phyloP scores from a whole-genome alignment of 2,797 vertebrate species.

The Valencia hispanica region DNA sequence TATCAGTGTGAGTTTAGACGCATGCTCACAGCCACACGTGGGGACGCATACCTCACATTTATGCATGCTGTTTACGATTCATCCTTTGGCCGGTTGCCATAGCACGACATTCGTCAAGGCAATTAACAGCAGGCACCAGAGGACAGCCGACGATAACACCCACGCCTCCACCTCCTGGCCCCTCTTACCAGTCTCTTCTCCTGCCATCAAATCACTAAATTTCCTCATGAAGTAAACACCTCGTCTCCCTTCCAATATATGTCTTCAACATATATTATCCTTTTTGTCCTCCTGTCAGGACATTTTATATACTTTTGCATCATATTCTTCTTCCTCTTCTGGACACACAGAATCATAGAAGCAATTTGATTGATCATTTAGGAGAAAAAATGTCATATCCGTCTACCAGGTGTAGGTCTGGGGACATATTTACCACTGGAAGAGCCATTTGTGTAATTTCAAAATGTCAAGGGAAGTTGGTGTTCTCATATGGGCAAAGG shows the following conservation, averaged over 20 bases:
- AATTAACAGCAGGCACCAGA: conserved; percentile 73
- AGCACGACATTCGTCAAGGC: conserved; percentile 72
- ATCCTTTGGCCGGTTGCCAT: conserved; percentile 73
- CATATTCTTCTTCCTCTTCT: conserved; percentile 28
- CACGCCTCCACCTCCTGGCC: conserved; percentile 39
- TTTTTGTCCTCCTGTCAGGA: conserved; percentile 39
- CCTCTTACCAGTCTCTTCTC: conserved; percentile 20
- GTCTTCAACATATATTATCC: conserved; percentile 22
- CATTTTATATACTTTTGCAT: conserved; percentile 41
- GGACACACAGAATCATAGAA: conserved; percentile 10
- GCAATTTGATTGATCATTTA: neutral
- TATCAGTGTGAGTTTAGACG: neutral
- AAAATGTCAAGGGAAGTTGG: conserved; percentile 46
- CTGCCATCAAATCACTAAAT: conserved; percentile 1
- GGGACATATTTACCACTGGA: conserved; percentile 42
- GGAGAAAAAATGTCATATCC: neutral
- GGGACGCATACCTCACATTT: neutral
- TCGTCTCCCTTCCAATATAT: neutral
- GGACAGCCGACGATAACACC: conserved; percentile 57
- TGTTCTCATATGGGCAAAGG: conserved; percentile 26
- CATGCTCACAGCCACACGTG: neutral
- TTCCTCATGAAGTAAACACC: conserved; percentile 17
- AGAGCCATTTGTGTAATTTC: conserved; percentile 46
- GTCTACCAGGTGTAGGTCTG: neutral
- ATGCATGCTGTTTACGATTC: conserved; percentile 49